Conservation (phyloP, 2,113 vertebrate genomes). For the Coturnix japonica region DNA sequence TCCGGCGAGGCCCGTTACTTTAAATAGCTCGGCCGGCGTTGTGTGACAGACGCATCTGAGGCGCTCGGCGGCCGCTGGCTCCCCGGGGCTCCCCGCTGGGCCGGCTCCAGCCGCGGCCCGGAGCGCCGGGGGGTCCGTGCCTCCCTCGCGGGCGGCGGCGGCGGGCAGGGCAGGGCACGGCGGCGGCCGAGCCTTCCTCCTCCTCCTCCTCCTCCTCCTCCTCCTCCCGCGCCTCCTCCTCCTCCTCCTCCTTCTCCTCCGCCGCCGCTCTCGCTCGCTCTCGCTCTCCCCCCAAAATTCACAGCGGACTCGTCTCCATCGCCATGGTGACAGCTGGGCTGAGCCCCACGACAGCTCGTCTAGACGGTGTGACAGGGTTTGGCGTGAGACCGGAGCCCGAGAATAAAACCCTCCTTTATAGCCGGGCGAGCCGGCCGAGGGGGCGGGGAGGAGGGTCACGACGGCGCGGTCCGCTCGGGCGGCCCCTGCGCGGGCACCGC, state of each 20-base stretch:
- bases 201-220: background rate
- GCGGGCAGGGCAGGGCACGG: background rate
- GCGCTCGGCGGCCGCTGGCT: constrained; percentile 46
- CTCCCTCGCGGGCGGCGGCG: constrained; percentile 5
- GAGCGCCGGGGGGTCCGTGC: constrained; percentile 36
- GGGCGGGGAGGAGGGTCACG: constrained; percentile 16
- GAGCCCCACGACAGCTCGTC: constrained; percentile 84
- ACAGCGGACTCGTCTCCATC: constrained; percentile 85
- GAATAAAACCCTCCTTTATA: constrained; percentile 79
- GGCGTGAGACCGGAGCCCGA: constrained; percentile 82
- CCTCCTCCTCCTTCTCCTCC: background rate
- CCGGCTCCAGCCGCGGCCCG: constrained; percentile 53
- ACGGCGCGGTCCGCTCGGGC: constrained; percentile 1
- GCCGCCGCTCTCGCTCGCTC: constrained; percentile 60
- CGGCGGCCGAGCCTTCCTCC: constrained; percentile 16
- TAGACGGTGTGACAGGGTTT: constrained; percentile 85
- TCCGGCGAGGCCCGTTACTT: constrained; percentile 83
- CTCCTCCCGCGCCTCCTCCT: background rate
- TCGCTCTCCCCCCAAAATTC: constrained; percentile 79
- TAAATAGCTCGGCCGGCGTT: constrained; percentile 88
- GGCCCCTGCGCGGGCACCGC: constrained; percentile 2
- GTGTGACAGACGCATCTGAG: constrained; percentile 80
- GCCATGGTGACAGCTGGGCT: constrained; percentile 89
- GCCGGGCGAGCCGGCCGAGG: constrained; percentile 44
- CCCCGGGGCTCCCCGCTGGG: constrained; percentile 52